phyloP scores from a whole-genome alignment of 2,888 invertebrate species.

The Monoplex corrugatus region DNA sequence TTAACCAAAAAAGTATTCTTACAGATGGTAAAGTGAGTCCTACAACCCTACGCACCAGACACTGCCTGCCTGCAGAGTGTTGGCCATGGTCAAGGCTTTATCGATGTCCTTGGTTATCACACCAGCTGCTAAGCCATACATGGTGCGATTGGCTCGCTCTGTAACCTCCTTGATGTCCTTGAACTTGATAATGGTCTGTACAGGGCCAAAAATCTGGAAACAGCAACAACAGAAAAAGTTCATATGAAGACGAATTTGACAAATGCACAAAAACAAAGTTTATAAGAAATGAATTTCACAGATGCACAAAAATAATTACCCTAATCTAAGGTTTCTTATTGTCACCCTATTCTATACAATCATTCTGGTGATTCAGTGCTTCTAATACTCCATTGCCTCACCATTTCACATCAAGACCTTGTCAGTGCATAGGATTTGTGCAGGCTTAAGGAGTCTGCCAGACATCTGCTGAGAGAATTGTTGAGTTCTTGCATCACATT shows the following conservation, averaged over 20 bases:
- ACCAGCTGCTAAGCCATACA: slow-evolving; percentile 91
- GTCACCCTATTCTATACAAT: no score
- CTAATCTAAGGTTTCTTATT: no score
- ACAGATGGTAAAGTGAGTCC: no score
- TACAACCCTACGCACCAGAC: slow-evolving; percentile 85
- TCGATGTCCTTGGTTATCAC: slow-evolving; percentile 90
- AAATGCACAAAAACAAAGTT: background rate
- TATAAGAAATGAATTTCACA: background rate
- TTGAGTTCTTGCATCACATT: no score
- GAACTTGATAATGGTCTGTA: slow-evolving; percentile 92
- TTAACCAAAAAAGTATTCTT: no score
- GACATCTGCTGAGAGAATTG: no score
- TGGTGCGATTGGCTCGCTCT: slow-evolving; percentile 90
- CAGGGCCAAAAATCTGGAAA: slow-evolving; percentile 92
- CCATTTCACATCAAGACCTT: no score
- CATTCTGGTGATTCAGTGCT: no score
- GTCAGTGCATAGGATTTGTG: no score
- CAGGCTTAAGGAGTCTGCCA: no score
- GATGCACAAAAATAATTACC: no score
- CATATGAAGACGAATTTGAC: background rate
- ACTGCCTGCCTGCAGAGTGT: slow-evolving; percentile 89
- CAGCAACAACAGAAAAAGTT: background rate
- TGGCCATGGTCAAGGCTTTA: slow-evolving; percentile 88
- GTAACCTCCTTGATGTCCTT: slow-evolving; percentile 91
- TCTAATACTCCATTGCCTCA: no score